These are phyloP conservation scores for Altica lythri DNA, from an alignment of 2,888 invertebrate species.

Conservation along the genomic window DNA sequence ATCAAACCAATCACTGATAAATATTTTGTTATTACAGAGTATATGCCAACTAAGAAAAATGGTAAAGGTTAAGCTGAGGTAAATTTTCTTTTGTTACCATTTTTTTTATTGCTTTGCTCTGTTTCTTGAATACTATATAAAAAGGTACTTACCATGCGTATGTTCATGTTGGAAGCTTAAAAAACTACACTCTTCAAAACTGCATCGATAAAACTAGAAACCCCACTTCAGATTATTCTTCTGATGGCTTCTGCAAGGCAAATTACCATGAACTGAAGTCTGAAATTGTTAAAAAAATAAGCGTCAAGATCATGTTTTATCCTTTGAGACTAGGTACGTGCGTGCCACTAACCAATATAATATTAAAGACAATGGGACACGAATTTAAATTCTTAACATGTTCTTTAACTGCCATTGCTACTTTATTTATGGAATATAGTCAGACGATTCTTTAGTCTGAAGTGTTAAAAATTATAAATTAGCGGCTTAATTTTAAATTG, in stretches of 20 bases:
- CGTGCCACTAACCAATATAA: conserved; percentile 51
- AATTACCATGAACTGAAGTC: conserved; percentile 21
- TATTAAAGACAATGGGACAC: conserved; percentile 32
- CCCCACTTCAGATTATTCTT: not conserved
- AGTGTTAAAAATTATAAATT: not conserved
- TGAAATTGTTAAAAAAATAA: conserved; percentile 22
- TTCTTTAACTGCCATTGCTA: not conserved
- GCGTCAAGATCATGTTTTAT: conserved; percentile 27
- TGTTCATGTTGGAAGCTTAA: too few relatives aligned
- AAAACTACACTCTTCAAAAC: too few relatives aligned
- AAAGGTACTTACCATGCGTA: too few relatives aligned
- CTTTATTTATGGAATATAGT: not conserved
- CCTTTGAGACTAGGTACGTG: conserved; percentile 45
- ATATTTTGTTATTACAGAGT: too few relatives aligned
- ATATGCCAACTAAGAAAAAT: too few relatives aligned
- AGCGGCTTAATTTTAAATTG: too few relatives aligned
- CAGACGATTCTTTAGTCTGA: not conserved
- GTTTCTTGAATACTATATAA: too few relatives aligned
- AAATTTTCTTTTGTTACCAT: too few relatives aligned
- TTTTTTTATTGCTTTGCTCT: too few relatives aligned
- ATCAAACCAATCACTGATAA: too few relatives aligned
- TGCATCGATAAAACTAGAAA: conserved; percentile 6
- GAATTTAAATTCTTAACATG: conserved; percentile 36
- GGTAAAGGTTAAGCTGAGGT: too few relatives aligned
- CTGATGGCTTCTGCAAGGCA: not conserved